phyloP scores from a whole-genome alignment of 2,113 vertebrate genomes.

The Triplophysa dalaica region DNA sequence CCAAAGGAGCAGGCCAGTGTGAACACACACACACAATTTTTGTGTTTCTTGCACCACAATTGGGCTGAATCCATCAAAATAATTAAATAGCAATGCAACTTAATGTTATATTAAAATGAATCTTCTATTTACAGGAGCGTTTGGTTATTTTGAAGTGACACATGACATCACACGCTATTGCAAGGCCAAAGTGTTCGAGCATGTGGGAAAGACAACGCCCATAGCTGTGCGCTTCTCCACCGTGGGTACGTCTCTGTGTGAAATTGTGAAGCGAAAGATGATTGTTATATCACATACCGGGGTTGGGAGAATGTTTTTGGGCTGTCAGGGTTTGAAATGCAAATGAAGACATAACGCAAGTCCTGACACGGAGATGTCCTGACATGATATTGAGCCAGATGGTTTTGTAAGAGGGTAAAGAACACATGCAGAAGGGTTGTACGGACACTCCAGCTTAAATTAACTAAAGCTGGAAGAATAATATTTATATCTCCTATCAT shows the following conservation, averaged over 20 bases:
- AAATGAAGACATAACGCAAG: constrained; percentile 9
- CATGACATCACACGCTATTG: constrained; percentile 87
- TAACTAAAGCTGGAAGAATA: too few relatives aligned
- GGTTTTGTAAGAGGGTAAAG: constrained; percentile 41
- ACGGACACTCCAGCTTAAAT: not conserved
- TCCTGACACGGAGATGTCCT: too few relatives aligned
- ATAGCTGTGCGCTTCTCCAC: constrained; percentile 91
- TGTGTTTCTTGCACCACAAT: not conserved
- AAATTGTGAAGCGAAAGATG: not conserved
- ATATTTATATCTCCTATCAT: too few relatives aligned
- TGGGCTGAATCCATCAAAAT: too few relatives aligned
- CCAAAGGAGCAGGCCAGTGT: constrained; percentile 89
- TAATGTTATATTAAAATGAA: too few relatives aligned
- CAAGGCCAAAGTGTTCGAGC: constrained; percentile 92
- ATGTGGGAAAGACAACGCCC: constrained; percentile 89
- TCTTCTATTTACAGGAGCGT: constrained; percentile 78
- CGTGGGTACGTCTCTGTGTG: constrained; percentile 80
- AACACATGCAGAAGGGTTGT: not conserved
- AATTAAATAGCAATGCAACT: not conserved
- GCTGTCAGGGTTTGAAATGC: not conserved
- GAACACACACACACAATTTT: not conserved
- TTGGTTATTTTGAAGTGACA: constrained; percentile 97
- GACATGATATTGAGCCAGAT: constrained; percentile 4
- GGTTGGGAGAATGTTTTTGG: not conserved
- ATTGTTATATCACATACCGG: not conserved